A percentile compares a stretch with the other conserved stretches of the same genome.
Conservation (phyloP, 2,113 vertebrate species). For the Noctilio leporinus region DNA sequence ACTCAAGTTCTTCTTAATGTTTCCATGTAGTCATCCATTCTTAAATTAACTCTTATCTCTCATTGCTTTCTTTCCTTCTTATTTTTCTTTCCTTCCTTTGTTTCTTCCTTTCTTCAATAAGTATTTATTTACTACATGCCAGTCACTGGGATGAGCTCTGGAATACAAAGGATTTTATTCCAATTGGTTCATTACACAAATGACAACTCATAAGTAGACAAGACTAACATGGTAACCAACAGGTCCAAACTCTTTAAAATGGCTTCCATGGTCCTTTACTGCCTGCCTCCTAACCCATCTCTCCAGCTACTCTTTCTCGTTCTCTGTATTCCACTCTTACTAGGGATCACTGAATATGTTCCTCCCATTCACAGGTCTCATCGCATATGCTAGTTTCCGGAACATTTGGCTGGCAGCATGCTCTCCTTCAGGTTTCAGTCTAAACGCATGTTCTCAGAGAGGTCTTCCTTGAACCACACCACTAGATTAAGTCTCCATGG, state of each 20-base stretch:
- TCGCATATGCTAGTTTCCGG: background rate
- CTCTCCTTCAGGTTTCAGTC: background rate
- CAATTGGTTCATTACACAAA: background rate
- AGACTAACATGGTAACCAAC: background rate
- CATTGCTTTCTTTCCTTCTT: background rate
- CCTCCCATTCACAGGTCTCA: background rate
- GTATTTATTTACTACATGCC: background rate
- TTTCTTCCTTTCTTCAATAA: background rate
- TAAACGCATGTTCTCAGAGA: background rate
- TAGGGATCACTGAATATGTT: background rate
- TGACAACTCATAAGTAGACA: background rate
- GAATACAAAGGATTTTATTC: background rate
- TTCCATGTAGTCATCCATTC: background rate
- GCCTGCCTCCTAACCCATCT: background rate
- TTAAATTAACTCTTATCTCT: background rate
- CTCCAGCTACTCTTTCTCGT: background rate
- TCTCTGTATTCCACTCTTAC: background rate
- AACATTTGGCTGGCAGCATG: background rate
- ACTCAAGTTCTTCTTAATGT: background rate
- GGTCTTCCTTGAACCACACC: background rate
- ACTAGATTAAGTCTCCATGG: background rate
- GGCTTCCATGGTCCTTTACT: background rate
- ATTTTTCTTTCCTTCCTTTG: background rate
- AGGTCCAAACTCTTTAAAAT: background rate
- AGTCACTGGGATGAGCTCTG: background rate